Evolutionary conservation across 2,888 invertebrate genomes (phyloP).

Genomic region (Thelaira solivaga): DNA sequence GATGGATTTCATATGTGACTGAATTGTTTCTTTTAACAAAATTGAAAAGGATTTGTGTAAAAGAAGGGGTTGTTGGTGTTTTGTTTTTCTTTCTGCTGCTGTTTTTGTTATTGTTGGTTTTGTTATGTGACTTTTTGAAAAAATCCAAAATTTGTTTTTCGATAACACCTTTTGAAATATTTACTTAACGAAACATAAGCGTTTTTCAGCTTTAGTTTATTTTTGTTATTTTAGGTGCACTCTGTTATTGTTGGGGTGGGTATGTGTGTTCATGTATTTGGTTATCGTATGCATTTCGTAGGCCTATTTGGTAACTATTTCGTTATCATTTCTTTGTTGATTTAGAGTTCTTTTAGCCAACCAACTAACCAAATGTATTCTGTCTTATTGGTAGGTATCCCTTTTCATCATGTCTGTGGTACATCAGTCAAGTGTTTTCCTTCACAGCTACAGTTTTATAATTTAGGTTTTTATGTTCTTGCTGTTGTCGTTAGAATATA

Average conservation of each 20-base stretch:
- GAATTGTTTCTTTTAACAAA: not conserved
- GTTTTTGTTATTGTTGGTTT: not conserved
- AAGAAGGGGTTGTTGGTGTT: slow-evolving; percentile 25
- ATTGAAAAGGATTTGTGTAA: not conserved
- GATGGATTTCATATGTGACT: slow-evolving; percentile 4
- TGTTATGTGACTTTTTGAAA: slow-evolving; percentile 23
- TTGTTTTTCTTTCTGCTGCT: slow-evolving; percentile 22
- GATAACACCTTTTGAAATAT: slow-evolving; percentile 61
- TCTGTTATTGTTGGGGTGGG: not conserved
- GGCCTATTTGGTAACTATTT: not conserved
- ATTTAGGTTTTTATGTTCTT: slow-evolving; percentile 5
- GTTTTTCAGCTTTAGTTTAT: slow-evolving; percentile 8
- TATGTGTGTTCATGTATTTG: slow-evolving; percentile 51
- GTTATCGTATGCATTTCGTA: slow-evolving; percentile 14
- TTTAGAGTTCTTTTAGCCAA: not conserved
- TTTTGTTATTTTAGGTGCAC: slow-evolving; percentile 59
- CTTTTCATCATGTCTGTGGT: not conserved
- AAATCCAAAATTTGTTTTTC: slow-evolving; percentile 53
- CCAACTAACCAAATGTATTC: slow-evolving; percentile 1
- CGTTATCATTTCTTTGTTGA: not conserved
- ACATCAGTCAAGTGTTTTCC: slow-evolving; percentile 15
- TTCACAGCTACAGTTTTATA: too few species aligned
- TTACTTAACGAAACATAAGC: slow-evolving; percentile 44
- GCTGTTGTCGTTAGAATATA: not conserved
- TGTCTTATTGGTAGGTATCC: too few species aligned